Conservation (phyloP, 2,113 vertebrate species). For the Eolophus roseicapilla region DNA sequence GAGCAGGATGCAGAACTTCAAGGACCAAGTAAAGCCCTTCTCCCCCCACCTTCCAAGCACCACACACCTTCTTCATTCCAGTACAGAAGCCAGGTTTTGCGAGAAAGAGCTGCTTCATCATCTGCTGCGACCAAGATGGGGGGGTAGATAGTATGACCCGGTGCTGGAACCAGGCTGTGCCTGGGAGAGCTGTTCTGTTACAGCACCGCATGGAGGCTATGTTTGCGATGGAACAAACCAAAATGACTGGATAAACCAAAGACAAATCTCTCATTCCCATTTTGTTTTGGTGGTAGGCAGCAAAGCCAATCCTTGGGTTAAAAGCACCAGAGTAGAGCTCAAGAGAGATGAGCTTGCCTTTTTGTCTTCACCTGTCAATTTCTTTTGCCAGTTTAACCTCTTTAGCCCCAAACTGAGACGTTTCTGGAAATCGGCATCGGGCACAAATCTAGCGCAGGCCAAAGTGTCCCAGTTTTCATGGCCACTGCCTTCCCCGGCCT, state of each 20-base stretch:
- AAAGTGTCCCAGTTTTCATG: not conserved
- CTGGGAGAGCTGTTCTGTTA: not conserved
- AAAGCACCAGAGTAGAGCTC: not conserved
- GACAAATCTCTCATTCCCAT: not conserved
- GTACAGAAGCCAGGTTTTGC: not conserved
- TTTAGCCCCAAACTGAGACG: not conserved
- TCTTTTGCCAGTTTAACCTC: not conserved
- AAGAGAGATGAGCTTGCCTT: not conserved
- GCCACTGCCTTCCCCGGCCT: not conserved
- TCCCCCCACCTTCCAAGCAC: not conserved
- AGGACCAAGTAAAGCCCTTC: not conserved
- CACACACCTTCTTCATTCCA: not conserved
- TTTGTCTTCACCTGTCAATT: not conserved
- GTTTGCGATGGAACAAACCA: accelerated
- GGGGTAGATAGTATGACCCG: not conserved
- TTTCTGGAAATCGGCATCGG: not conserved
- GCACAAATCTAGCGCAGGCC: not conserved
- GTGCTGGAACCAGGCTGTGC: accelerated
- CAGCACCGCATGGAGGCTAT: accelerated
- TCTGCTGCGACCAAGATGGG: not conserved
- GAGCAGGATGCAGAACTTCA: not conserved
- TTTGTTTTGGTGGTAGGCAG: not conserved
- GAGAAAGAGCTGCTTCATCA: not conserved
- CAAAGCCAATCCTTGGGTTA: not conserved
- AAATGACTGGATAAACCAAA: not conserved